Conservation (phyloP, 2,797 vertebrate species). For the Psittacula derbiana region DNA sequence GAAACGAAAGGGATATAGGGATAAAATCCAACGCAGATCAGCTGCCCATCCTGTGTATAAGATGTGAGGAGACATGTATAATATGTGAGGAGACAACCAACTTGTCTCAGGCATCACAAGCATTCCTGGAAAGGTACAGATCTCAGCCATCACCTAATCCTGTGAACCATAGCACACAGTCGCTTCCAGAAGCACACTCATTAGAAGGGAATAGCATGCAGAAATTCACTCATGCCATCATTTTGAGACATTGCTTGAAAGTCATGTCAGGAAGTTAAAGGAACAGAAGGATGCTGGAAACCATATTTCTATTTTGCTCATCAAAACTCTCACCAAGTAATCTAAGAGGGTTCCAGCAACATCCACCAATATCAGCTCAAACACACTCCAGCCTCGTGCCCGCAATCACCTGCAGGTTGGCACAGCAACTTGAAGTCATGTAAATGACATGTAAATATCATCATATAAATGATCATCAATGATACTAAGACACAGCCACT, state of each 20-base stretch:
- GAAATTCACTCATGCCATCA: not conserved
- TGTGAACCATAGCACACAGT: not conserved
- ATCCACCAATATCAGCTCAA: not conserved
- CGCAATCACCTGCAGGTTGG: not conserved
- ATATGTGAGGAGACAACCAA: not conserved
- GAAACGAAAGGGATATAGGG: not conserved
- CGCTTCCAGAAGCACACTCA: not conserved
- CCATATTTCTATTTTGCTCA: conserved; percentile 14
- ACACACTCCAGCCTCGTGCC: not conserved
- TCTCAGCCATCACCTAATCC: not conserved
- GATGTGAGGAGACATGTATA: not conserved
- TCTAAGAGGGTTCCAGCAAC: not conserved
- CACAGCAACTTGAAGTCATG: not conserved
- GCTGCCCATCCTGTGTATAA: not conserved
- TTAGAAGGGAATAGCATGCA: not conserved
- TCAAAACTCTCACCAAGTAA: conserved; percentile 13
- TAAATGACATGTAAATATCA: not conserved
- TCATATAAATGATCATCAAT: not conserved
- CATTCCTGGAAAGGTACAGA: not conserved
- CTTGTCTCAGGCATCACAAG: not conserved
- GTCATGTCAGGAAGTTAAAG: not conserved
- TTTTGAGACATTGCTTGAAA: not conserved
- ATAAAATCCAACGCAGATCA: not conserved
- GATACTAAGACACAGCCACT: not conserved
- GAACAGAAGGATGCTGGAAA: conserved; percentile 20